phyloP scores from a whole-genome alignment of 2,113 vertebrate species.

The Helogale parvula region DNA sequence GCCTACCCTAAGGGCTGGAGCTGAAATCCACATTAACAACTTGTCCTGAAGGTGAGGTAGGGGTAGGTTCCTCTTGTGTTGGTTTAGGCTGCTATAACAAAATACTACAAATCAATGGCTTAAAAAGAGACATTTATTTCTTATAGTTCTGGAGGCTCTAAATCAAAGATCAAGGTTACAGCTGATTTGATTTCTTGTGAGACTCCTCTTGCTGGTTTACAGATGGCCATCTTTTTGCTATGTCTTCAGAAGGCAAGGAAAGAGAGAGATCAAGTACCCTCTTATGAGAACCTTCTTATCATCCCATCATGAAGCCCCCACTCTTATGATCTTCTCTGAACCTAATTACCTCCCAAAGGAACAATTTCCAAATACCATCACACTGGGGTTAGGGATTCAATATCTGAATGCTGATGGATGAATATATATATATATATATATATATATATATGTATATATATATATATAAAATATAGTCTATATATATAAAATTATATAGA shows the following conservation, averaged over 20 bases:
- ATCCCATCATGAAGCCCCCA: not conserved
- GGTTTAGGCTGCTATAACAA: not conserved
- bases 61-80: not conserved
- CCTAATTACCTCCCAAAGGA: not conserved
- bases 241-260: not conserved
- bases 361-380: not conserved
- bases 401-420: not conserved
- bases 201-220: not conserved
- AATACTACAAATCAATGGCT: not conserved
- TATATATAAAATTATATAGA: too few relatives aligned
- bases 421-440: too few relatives aligned
- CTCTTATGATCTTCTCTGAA: not conserved
- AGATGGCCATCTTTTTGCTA: not conserved
- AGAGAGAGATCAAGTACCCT: not conserved
- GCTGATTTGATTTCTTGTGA: not conserved
- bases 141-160: not conserved
- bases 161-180: not conserved
- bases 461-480: too few relatives aligned
- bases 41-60: accelerated
- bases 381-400: not conserved
- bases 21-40: not conserved
- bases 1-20: not conserved
- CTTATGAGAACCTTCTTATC: not conserved
- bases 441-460: too few relatives aligned
- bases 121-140: not conserved